Evolutionary conservation across 35 echinoderm and acorn worm genomes (phyloP).

Genomic region (Apostichopus japonicus): DNA sequence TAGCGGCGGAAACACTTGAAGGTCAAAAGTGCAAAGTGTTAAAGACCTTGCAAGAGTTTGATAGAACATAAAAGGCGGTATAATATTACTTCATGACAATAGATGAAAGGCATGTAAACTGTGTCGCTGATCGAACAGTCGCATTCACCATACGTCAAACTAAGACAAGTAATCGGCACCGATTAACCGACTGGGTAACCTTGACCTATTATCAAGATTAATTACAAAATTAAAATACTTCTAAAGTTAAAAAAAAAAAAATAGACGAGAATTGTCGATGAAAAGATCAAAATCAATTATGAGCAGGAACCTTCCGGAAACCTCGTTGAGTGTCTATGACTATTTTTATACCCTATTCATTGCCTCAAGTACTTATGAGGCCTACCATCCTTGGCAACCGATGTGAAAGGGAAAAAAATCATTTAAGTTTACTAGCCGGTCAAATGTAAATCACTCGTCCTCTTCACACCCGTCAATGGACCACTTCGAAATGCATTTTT

Average conservation of each 20-base stretch:
- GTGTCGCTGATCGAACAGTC: no score
- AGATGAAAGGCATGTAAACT: no score
- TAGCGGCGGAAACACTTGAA: no score
- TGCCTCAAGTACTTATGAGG: conserved; percentile 12
- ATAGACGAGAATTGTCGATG: background rate
- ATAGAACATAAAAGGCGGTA: no score
- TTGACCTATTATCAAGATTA: no score
- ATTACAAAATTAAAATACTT: background rate
- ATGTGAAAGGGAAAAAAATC: background rate
- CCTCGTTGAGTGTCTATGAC: background rate
- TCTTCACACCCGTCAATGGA: conserved; percentile 15
- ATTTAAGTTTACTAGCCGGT: background rate
- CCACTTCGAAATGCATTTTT: background rate
- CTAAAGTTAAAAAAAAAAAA: background rate
- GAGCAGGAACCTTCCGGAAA: background rate
- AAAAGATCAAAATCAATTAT: conserved; percentile 1
- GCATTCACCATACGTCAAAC: no score
- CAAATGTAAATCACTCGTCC: conserved; percentile 7
- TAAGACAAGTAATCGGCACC: no score
- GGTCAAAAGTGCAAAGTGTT: no score
- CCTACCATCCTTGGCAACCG: background rate
- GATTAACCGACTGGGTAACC: no score
- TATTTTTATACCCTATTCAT: conserved; percentile 1
- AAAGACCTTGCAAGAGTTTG: no score
- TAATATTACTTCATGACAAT: no score